phyloP scores from a whole-genome alignment of 2,888 invertebrate genomes.

The Dioctria rufipes region DNA sequence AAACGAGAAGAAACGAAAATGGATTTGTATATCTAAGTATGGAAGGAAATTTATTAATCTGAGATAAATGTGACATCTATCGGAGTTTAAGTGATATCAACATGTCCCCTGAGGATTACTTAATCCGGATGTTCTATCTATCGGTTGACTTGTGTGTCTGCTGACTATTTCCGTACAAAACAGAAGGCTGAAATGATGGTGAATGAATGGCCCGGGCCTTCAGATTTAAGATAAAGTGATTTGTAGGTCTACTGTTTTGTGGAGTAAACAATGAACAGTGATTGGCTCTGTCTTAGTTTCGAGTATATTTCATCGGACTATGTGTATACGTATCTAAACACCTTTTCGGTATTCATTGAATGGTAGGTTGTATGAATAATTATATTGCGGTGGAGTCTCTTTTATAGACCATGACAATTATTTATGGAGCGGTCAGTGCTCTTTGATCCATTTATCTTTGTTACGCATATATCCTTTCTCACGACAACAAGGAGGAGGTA shows the following conservation, averaged over 20 bases:
- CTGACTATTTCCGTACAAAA: not conserved
- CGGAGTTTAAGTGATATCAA: conserved; percentile 18
- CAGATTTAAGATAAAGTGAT: conserved; percentile 21
- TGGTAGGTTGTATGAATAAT: too few species aligned
- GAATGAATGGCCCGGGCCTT: not conserved
- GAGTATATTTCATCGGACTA: not conserved
- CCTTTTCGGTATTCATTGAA: too few species aligned
- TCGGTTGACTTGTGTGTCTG: not conserved
- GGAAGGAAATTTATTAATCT: conserved; percentile 10
- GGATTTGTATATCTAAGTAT: not conserved
- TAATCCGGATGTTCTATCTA: not conserved
- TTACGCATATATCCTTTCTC: too few species aligned
- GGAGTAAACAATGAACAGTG: not conserved
- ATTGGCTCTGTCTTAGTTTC: not conserved
- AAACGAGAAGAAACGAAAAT: not conserved
- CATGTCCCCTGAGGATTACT: not conserved
- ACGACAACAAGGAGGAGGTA: too few species aligned
- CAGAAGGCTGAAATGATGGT: not conserved
- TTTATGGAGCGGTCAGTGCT: too few species aligned
- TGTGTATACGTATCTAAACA: too few species aligned
- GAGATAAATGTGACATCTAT: conserved; percentile 28
- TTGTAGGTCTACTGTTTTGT: conserved; percentile 19
- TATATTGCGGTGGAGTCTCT: too few species aligned
- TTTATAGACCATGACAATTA: too few species aligned
- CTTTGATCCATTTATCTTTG: too few species aligned